Evolutionary conservation across 1,140 invertebrate species (phyloP).

Genomic region (Mycetomoellerius zeteki): DNA sequence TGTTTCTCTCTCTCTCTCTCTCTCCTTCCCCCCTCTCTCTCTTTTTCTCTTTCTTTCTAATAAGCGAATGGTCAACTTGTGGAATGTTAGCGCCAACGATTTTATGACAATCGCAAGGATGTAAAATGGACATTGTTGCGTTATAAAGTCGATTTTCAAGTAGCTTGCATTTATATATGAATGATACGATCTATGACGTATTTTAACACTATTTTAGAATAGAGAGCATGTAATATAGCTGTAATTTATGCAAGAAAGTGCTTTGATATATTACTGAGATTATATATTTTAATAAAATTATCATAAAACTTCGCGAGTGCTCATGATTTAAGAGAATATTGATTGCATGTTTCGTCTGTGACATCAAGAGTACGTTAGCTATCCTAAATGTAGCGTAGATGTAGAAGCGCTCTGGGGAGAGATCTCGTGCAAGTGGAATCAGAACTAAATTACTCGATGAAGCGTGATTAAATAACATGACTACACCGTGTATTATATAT

Average conservation of each 20-base stretch:
- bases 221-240: background rate
- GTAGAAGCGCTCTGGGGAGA: constrained; percentile 29
- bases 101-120: background rate
- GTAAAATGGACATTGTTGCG: background rate
- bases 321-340: background rate
- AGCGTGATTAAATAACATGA: constrained; percentile 55
- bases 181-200: background rate
- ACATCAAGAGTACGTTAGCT: background rate
- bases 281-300: constrained; percentile 4
- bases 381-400: constrained; percentile 14
- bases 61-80: constrained; percentile 33
- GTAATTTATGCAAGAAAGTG: background rate
- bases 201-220: background rate
- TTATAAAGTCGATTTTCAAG: background rate
- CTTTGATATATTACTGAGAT: background rate
- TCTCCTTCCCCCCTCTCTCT: constrained; percentile 30
- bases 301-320: background rate
- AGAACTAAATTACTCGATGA: constrained; percentile 52
- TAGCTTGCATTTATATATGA: background rate
- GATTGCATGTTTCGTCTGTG: background rate
- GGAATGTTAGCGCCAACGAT: constrained; percentile 15
- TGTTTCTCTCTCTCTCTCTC: constrained; percentile 37
- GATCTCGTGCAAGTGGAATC: constrained; percentile 45
- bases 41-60: constrained; percentile 22
- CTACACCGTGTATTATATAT: constrained; percentile 23